phyloP scores from a whole-genome alignment of 2,113 vertebrate genomes.

The Colossoma macropomum region DNA sequence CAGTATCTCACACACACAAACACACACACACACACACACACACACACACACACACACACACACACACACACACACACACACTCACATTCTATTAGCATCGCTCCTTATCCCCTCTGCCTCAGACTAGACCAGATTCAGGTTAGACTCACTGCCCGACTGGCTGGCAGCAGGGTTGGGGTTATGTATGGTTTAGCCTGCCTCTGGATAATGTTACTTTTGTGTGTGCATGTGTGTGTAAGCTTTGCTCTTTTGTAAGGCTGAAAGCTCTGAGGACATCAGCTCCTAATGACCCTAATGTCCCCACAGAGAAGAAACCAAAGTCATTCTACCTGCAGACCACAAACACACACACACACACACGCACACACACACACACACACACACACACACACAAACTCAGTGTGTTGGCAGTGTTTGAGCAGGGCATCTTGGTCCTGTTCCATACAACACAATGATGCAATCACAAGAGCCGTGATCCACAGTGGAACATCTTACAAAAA shows the following conservation, averaged over 20 bases:
- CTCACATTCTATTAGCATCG: not conserved
- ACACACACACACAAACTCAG: not conserved
- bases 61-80: no score
- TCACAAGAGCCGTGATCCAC: not conserved
- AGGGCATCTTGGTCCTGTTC: not conserved
- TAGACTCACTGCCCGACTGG: not conserved
- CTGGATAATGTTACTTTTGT: not conserved
- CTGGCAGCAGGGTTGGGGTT: not conserved
- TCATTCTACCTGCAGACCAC: not conserved
- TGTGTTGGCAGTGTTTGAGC: not conserved
- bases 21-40: not conserved
- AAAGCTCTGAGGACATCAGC: constrained; percentile 19
- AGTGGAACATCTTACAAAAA: not conserved
- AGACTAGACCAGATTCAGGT: not conserved
- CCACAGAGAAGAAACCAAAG: not conserved
- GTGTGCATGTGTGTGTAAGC: not conserved
- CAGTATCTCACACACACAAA: no score
- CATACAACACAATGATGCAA: not conserved
- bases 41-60: constrained; percentile 40
- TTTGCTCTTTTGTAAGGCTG: not conserved
- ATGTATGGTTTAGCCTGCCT: constrained; percentile 20
- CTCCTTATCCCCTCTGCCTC: not conserved
- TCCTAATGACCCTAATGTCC: not conserved
- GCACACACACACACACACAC: not conserved
- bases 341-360: not conserved